Evolutionary conservation across 2,113 vertebrate genomes (phyloP), one percentile per base, ranked within the genome.

Genomic region (Antennarius striatus): DNA sequence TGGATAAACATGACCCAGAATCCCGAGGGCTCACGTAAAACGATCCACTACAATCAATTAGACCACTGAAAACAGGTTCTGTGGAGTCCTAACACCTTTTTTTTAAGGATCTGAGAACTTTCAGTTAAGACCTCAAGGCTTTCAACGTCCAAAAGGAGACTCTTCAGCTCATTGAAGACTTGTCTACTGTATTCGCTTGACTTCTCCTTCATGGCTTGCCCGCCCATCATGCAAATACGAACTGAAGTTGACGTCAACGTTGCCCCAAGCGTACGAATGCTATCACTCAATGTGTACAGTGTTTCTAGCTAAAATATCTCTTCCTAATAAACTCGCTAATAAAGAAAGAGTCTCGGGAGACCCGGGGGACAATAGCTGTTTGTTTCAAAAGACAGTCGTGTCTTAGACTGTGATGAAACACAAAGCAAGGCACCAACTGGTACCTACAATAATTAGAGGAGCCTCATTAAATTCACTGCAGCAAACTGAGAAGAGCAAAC

Each of bases 391-490:
- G 6, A 50, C 52, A 60, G 58, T 64, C 46, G 32, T 13, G 16
- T 63, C 50, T 36, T 17, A 77, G 49, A 65, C 11, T 10, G 32
- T 14, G 22, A 17, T 52, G 67, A 69, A 42, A 62, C 63, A 72
- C 68, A 75, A 76, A 85, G 75, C 56, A 9, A 57, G 5, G 45
- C 65, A 43, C 22, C 62, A 11, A 30, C 61, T 49, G 61, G 54
- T 50, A 63, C 55, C 58, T 73, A 70, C 73, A 63, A 56, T 45
- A 56, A 76, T 48, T 4, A 61, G 40, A 45, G 43, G 51, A 75
- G 69, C 74, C 80, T 81, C 79, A 82, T 88, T 87, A 83, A 84
- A 83, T 52, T 66, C 56, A 73, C 59, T 69, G 71, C 42, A 42
- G 63, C 40, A 75, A 50, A 79, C 48, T 13, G 52, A 60, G 56